Percentiles rank a stretch among this genome's conserved stretches.
phyloP scores from a whole-genome alignment of 2,888 invertebrate species.

The Lasioglossum oenotherae region DNA sequence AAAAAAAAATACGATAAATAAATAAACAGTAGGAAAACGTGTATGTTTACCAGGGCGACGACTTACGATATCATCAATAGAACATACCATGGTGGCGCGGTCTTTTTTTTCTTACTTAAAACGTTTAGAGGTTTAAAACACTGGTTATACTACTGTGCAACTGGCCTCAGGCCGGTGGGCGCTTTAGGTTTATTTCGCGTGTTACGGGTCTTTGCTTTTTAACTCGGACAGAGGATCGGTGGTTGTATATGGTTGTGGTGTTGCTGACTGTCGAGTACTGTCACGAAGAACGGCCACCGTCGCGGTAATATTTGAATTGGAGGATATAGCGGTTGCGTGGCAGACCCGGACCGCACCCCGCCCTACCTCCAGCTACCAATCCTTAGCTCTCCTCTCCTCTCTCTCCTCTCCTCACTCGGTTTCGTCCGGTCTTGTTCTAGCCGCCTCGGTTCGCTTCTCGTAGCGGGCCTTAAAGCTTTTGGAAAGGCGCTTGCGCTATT shows the following conservation, averaged over 20 bases:
- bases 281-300: constrained; percentile 61
- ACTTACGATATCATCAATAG: constrained; percentile 84
- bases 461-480: constrained; percentile 63
- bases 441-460: constrained; percentile 20
- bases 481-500: constrained; percentile 73
- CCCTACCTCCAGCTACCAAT: constrained; percentile 75
- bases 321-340: constrained; percentile 82
- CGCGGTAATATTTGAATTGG: constrained; percentile 81
- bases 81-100: constrained; percentile 83
- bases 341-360: constrained; percentile 66
- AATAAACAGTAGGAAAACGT: constrained; percentile 71
- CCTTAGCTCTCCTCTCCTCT: constrained; percentile 44
- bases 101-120: constrained; percentile 48
- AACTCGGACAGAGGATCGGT: neutral
- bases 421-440: constrained; percentile 10
- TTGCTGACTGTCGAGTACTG: constrained; percentile 61
- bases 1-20: constrained; percentile 72
- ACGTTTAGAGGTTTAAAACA: constrained; percentile 47
- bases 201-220: neutral
- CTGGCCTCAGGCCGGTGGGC: neutral
- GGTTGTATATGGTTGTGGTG: constrained; percentile 23
- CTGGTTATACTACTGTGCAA: constrained; percentile 30
- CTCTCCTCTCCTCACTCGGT: constrained; percentile 13
- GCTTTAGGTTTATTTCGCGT: constrained; percentile 8
- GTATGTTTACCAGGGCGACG: constrained; percentile 83